phyloP scores from a whole-genome alignment of 2,888 invertebrate genomes.

The Gymnoscelis rufifasciata region DNA sequence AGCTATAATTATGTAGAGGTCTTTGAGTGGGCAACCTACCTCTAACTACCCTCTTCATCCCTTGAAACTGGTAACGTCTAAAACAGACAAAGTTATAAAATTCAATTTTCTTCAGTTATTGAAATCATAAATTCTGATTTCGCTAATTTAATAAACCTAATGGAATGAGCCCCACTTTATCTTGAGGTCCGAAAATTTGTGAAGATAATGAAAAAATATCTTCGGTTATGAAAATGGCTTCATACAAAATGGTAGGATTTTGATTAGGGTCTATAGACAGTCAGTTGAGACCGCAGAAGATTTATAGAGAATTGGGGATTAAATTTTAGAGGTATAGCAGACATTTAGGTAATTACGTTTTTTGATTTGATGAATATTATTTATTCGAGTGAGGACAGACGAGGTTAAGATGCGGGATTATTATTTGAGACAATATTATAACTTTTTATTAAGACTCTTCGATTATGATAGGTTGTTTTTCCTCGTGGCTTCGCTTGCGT shows the following conservation, averaged over 20 bases:
- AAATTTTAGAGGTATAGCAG: background rate
- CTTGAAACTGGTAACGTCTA: background rate
- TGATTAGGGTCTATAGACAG: constrained; percentile 8
- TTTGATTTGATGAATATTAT: too few relatives aligned
- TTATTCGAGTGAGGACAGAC: too few relatives aligned
- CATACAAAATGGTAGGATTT: constrained; percentile 8
- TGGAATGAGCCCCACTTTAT: constrained; percentile 19
- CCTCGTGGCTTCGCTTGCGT: too few relatives aligned
- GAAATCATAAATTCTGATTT: constrained; percentile 22
- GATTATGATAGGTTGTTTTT: too few relatives aligned
- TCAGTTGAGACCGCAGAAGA: background rate
- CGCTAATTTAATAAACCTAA: constrained; percentile 23
- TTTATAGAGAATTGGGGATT: background rate
- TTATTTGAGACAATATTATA: too few relatives aligned
- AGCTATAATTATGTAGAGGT: too few relatives aligned
- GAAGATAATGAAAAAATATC: constrained; percentile 11
- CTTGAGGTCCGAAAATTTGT: constrained; percentile 1
- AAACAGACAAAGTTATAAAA: constrained; percentile 5
- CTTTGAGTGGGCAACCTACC: too few relatives aligned
- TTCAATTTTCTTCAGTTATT: constrained; percentile 23
- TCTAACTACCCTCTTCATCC: too few relatives aligned
- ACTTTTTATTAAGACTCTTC: too few relatives aligned
- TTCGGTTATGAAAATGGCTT: constrained; percentile 10
- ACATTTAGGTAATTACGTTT: too few relatives aligned
- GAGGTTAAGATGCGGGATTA: too few relatives aligned